Conservation (phyloP, 2,888 invertebrate genomes). For the Eugnorisma glareosa region DNA sequence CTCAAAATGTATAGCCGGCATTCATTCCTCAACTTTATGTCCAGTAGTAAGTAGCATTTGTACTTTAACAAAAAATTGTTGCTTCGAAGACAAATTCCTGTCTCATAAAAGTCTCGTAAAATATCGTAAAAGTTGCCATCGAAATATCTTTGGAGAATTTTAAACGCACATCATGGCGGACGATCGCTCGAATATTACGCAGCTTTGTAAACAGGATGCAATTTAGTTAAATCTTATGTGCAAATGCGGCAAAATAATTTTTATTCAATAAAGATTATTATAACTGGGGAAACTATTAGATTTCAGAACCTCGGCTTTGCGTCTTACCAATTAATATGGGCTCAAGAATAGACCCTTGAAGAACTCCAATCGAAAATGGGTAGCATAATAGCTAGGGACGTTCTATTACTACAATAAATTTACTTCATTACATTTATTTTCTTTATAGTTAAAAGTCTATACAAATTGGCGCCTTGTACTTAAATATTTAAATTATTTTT, state of each 20-base stretch:
- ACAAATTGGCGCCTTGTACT: constrained; percentile 8
- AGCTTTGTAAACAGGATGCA: constrained; percentile 32
- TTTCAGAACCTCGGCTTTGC: not conserved
- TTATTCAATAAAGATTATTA: not conserved
- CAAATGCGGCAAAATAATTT: constrained; percentile 4
- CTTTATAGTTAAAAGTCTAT: not conserved
- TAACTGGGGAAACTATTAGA: not conserved
- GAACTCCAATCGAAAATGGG: constrained; percentile 4
- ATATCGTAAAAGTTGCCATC: constrained; percentile 60
- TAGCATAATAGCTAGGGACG: not conserved
- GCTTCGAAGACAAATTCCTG: constrained; percentile 63
- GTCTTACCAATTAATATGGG: not conserved
- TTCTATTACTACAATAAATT: not conserved
- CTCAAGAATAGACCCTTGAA: constrained; percentile 18
- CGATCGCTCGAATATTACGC: constrained; percentile 37
- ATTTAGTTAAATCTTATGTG: constrained; percentile 3
- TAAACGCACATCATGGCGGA: constrained; percentile 47
- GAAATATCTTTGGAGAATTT: constrained; percentile 49
- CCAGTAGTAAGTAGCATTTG: constrained; percentile 60
- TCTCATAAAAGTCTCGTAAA: constrained; percentile 69
- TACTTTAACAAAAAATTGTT: constrained; percentile 67
- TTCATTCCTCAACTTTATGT: constrained; percentile 43
- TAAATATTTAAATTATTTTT: too few species aligned
- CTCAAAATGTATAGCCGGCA: constrained; percentile 34
- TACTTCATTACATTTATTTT: constrained; percentile 1